Evolutionary conservation across 2,113 vertebrate species (phyloP).

Genomic region (Gopherus flavomarginatus): DNA sequence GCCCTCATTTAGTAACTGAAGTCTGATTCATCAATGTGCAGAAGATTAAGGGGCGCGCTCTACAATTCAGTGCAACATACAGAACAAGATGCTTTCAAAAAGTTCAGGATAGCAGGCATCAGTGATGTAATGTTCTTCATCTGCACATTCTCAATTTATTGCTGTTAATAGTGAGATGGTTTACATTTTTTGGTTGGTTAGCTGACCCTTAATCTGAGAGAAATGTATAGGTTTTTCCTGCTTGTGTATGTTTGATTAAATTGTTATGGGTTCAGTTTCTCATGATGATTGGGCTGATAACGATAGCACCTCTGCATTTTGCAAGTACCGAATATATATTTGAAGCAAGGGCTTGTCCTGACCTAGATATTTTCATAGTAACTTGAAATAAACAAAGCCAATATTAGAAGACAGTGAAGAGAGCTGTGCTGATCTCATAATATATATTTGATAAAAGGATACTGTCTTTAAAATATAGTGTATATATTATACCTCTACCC

Average conservation of each 20-base stretch:
- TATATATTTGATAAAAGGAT: not conserved
- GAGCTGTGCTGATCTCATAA: not conserved
- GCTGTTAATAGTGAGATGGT: not conserved
- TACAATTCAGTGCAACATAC: not conserved
- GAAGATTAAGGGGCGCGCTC: not conserved
- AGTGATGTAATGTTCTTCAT: not conserved
- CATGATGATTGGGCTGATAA: not conserved
- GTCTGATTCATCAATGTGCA: not conserved
- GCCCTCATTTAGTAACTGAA: not conserved
- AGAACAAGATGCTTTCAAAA: not conserved
- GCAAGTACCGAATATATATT: rapidly evolving
- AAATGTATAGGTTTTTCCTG: not conserved
- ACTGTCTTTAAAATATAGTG: not conserved
- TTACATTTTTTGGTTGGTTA: not conserved
- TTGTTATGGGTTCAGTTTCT: not conserved
- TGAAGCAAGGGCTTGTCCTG: not conserved
- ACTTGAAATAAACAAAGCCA: not conserved
- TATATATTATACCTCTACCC: not conserved
- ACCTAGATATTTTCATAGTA: not conserved
- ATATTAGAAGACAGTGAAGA: not conserved
- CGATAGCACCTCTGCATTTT: not conserved
- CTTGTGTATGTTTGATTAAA: not conserved
- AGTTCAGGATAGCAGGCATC: rapidly evolving
- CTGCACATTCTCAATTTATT: not conserved
- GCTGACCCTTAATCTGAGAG: not conserved